phyloP scores from a whole-genome alignment of 2,888 invertebrate species.

The Apodemia mormo region DNA sequence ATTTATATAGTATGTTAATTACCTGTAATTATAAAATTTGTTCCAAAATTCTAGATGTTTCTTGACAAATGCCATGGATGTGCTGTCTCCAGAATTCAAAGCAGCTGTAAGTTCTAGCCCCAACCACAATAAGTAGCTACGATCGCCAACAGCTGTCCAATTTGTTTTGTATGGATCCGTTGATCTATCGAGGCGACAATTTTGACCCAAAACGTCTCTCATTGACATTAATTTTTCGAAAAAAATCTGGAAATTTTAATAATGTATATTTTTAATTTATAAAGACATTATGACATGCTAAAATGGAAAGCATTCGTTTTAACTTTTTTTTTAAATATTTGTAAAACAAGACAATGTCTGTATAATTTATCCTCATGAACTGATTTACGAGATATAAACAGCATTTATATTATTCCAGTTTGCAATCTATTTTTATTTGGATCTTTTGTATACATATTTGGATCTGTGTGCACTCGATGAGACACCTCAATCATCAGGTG shows the following conservation, averaged over 20 bases:
- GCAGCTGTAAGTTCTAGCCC: slow-evolving; percentile 88
- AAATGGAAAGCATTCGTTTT: neutral
- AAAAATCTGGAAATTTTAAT: slow-evolving; percentile 77
- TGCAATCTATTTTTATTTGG: too few relatives aligned
- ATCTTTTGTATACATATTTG: too few relatives aligned
- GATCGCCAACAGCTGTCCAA: slow-evolving; percentile 87
- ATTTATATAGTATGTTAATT: slow-evolving; percentile 26
- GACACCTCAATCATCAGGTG: too few relatives aligned
- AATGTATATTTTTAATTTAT: neutral
- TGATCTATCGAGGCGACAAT: slow-evolving; percentile 81
- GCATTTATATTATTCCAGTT: too few relatives aligned
- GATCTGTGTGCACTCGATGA: too few relatives aligned
- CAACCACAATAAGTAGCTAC: slow-evolving; percentile 88
- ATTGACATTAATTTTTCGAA: slow-evolving; percentile 89
- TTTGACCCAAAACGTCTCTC: slow-evolving; percentile 83
- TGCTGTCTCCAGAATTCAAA: slow-evolving; percentile 85
- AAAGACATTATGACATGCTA: neutral
- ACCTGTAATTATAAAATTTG: slow-evolving; percentile 87
- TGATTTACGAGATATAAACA: too few relatives aligned
- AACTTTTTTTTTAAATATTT: too few relatives aligned
- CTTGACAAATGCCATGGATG: slow-evolving; percentile 86
- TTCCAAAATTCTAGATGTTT: slow-evolving; percentile 91
- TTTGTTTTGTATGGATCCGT: slow-evolving; percentile 88
- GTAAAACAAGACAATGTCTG: too few relatives aligned
- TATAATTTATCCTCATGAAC: too few relatives aligned